These are phyloP conservation scores for Euzetes globulus DNA, from an alignment of 2,888 invertebrate species.

Conservation along the genomic window DNA sequence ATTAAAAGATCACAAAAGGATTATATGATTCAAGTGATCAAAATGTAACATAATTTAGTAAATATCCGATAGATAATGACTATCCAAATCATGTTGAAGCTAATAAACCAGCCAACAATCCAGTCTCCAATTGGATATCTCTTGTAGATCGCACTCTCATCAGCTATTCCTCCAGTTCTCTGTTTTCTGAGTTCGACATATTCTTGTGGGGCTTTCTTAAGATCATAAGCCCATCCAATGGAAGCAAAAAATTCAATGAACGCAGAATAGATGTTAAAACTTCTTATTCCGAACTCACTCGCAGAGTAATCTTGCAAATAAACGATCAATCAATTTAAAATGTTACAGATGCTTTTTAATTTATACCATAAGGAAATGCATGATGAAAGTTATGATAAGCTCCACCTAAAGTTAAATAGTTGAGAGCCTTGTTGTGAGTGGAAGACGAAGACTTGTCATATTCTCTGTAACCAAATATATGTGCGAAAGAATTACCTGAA, in stretches of 20 bases:
- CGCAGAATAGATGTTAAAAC: conserved; percentile 11
- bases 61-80: neutral
- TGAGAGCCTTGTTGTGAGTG: conserved; percentile 5
- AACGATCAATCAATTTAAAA: neutral
- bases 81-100: neutral
- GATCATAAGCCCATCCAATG: conserved; percentile 17
- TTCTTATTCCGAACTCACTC: conserved; percentile 5
- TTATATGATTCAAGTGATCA: neutral
- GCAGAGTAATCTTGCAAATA: conserved; percentile 15
- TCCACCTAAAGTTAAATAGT: conserved; percentile 8
- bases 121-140: neutral
- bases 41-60: neutral
- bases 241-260: conserved; percentile 17
- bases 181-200: neutral
- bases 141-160: neutral
- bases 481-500: conserved; percentile 21
- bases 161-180: neutral
- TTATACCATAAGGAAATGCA: conserved; percentile 16
- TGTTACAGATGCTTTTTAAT: neutral
- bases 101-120: neutral
- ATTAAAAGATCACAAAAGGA: too few species aligned
- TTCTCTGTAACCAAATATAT: conserved; percentile 4
- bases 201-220: neutral
- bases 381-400: conserved; percentile 24
- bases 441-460: conserved; percentile 2